phyloP scores from a whole-genome alignment of 2,113 vertebrate species.

The Desmodus rotundus region DNA sequence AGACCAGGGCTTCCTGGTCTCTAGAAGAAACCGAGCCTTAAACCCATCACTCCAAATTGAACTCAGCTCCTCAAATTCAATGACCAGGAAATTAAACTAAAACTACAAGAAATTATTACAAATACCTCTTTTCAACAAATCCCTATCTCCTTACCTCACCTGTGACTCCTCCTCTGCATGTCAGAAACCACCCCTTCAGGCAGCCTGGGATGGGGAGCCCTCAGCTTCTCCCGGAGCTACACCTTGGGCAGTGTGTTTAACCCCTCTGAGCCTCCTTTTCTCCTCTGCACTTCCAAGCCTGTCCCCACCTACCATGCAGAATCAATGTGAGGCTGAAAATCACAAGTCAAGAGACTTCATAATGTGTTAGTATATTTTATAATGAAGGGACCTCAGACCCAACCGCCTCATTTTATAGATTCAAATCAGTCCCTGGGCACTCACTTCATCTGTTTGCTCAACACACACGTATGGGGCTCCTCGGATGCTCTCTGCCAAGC shows the following conservation, averaged over 20 bases:
- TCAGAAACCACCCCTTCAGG: background rate
- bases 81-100: conserved; percentile 8
- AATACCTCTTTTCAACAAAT: background rate
- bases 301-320: background rate
- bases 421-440: background rate
- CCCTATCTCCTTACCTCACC: background rate
- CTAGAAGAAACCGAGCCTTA: background rate
- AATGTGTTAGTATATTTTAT: background rate
- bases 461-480: background rate
- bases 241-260: background rate
- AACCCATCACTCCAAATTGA: background rate
- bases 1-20: background rate
- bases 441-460: background rate
- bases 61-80: background rate
- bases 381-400: background rate
- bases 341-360: background rate
- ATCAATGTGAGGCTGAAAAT: background rate
- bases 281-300: background rate
- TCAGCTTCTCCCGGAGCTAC: background rate
- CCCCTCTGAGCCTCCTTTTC: background rate
- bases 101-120: background rate
- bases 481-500: background rate
- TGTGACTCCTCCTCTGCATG: background rate
- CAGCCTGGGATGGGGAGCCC: background rate
- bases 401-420: background rate